Conservation (phyloP, 2,888 invertebrate species). For the Rhodophaea formosa region DNA sequence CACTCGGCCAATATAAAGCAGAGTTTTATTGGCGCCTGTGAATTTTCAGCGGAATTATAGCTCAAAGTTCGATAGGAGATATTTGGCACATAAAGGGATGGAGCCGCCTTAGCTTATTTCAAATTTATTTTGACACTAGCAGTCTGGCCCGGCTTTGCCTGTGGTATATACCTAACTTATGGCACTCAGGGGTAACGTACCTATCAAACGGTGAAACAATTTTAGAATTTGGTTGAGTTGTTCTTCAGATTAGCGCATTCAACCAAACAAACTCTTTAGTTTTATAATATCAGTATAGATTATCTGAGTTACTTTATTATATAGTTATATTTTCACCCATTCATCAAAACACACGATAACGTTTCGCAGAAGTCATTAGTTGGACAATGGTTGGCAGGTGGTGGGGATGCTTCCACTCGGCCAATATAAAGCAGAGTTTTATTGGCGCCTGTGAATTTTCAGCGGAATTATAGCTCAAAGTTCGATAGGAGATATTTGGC, state of each 20-base stretch:
- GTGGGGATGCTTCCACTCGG: conserved; percentile 38
- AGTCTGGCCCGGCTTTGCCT: too few species aligned
- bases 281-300: too few species aligned
- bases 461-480: conserved; percentile 52
- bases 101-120: conserved; percentile 26
- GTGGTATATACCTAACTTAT: too few species aligned
- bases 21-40: conserved; percentile 58
- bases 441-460: conserved; percentile 58
- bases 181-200: too few species aligned
- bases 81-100: conserved; percentile 29
- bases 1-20: conserved; percentile 49
- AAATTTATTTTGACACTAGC: background rate
- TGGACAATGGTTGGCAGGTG: conserved; percentile 26
- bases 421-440: conserved; percentile 57
- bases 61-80: conserved; percentile 38
- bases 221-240: too few species aligned
- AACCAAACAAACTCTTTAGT: too few species aligned
- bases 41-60: conserved; percentile 61
- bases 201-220: too few species aligned
- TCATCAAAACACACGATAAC: conserved; percentile 1
- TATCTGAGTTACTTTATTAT: too few species aligned
- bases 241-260: too few species aligned
- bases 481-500: conserved; percentile 38
- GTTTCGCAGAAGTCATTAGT: conserved; percentile 16
- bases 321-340: too few species aligned